phyloP scores from a whole-genome alignment of 2,113 vertebrate genomes.

The cattle (Bos taurus) region ARS-UCD2.0 NC_037332.1:36537501-36538000 shows the following conservation, averaged over 20 bases:
- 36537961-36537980: neutral
- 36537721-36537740: neutral
- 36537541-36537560: neutral
- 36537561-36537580: neutral
- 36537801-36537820: neutral
- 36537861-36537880: neutral
- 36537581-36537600: neutral
- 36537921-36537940: fast-evolving
- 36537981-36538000: neutral
- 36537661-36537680: neutral
- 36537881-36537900: neutral
- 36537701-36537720: neutral
- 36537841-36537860: neutral
- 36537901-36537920: neutral
- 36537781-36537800: neutral
- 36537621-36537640: neutral
- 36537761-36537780: neutral
- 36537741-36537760: neutral
- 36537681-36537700: neutral
- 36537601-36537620: neutral
- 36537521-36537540: neutral
- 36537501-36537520: neutral
- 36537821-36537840: neutral
- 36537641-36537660: neutral
- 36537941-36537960: fast-evolving